phyloP scores from a whole-genome alignment of 2,888 invertebrate species.

The Xestia ashworthii region DNA sequence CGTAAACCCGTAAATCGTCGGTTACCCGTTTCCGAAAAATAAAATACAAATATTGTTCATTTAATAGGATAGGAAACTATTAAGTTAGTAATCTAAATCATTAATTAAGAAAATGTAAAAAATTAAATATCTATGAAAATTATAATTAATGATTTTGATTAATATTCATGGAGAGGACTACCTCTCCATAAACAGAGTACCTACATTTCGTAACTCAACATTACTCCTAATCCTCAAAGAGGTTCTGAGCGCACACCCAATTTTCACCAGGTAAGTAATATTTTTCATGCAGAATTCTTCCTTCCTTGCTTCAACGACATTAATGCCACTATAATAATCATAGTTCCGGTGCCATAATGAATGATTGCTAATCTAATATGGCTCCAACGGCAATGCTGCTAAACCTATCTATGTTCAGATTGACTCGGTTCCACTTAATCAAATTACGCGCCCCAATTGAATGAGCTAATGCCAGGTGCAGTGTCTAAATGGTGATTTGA shows the following conservation, averaged over 20 bases:
- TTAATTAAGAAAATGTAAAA: too few relatives aligned
- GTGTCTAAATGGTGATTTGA: slow-evolving; percentile 4
- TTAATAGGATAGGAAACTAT: too few relatives aligned
- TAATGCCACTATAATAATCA: neutral
- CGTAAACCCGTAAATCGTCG: too few relatives aligned
- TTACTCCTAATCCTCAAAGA: neutral
- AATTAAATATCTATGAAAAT: too few relatives aligned
- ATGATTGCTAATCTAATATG: slow-evolving; percentile 25
- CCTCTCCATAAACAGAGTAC: neutral
- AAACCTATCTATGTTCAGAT: neutral
- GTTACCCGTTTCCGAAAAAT: too few relatives aligned
- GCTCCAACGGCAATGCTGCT: neutral
- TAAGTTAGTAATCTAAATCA: too few relatives aligned
- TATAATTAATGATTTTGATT: too few relatives aligned
- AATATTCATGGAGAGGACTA: too few relatives aligned
- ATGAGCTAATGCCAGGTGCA: slow-evolving; percentile 11
- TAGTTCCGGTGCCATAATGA: neutral
- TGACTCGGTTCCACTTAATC: slow-evolving; percentile 14
- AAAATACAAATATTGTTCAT: too few relatives aligned
- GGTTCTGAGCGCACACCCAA: neutral
- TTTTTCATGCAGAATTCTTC: neutral
- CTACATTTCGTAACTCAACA: neutral
- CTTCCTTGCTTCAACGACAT: neutral
- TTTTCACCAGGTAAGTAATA: neutral
- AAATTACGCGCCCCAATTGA: slow-evolving; percentile 23